Evolutionary conservation across 2,888 invertebrate genomes (phyloP), one percentile per base, ranked within the genome.

Genomic region (Diploptera punctata): DNA sequence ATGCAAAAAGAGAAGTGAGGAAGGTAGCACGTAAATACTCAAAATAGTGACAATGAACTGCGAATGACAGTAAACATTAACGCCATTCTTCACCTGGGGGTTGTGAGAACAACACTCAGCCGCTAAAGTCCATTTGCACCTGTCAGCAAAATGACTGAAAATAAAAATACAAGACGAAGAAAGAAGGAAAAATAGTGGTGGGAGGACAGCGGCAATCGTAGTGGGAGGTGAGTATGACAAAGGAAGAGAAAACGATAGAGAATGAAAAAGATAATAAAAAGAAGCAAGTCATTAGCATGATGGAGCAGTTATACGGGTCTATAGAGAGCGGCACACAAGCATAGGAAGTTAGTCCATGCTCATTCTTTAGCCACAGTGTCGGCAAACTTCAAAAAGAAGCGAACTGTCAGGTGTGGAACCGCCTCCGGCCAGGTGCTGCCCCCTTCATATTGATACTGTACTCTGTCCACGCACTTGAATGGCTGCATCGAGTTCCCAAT

Each of bases 281-380:
- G 57, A 57, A 24, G n/a, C 57, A 57, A 57, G 57, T 57, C 57
- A 57, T 57, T 68, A 68, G 38, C 68, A 68, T 68, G 57, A 68
- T 68, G 68, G 54, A 43, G 68, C 68, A 68, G 54, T 57, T 57
- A 57, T 52, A 52, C 0, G 19, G 52, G 5, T 9, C 38, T 38
- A 38, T 47, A 47, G 47, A 47, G 47, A 16, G 57, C 26, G 24
- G 26, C 29, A 57, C 26, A 29, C 57, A 57, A 29, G 29, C 57
- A 57, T 16, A 57, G 57, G n/a, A 57, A 24, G 57, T 57, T n/a
- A 2, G 57, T 13, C 29, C 57, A 1, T 57, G 52, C 24, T 52
- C 52, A 24, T 52, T 52, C 52, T 52, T 52, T 47, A 47, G 47
- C 18, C 47, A 18, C 18, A 47, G 19, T 57, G 57, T 57, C 57